phyloP scores from a whole-genome alignment of 2,113 vertebrate species.

The Chascanopsetta lugubris region DNA sequence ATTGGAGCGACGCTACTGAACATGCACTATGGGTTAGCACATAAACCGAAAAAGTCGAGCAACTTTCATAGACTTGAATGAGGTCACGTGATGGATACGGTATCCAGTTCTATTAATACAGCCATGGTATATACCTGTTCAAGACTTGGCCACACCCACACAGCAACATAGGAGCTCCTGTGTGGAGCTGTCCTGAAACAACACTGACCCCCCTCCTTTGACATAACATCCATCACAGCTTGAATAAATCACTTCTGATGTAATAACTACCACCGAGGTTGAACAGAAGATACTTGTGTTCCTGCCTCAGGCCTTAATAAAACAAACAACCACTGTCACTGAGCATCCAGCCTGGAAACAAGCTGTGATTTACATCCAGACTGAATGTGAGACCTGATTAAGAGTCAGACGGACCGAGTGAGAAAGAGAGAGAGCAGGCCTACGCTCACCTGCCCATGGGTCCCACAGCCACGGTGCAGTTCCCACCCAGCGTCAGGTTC shows the following conservation, averaged over 20 bases:
- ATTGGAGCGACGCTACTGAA: too few relatives aligned
- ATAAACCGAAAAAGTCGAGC: too few relatives aligned
- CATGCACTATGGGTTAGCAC: too few relatives aligned
- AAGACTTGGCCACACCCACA: slow-evolving; percentile 28
- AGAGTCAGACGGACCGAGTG: slow-evolving; percentile 10
- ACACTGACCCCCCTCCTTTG: neutral
- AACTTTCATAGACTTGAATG: too few relatives aligned
- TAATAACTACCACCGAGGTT: neutral
- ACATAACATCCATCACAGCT: neutral
- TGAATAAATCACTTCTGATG: slow-evolving; percentile 23
- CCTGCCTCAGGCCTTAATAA: slow-evolving; percentile 18
- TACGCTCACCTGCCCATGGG: slow-evolving; percentile 80
- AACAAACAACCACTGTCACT: slow-evolving; percentile 21
- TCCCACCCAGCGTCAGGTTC: slow-evolving; percentile 95
- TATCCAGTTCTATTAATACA: too few relatives aligned
- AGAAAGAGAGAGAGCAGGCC: neutral
- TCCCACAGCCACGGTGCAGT: slow-evolving; percentile 93
- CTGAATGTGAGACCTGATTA: neutral
- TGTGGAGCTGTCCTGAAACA: neutral
- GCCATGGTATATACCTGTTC: too few relatives aligned
- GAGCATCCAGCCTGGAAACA: neutral
- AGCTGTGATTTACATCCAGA: slow-evolving; percentile 20
- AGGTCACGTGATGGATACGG: too few relatives aligned
- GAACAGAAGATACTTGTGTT: neutral
- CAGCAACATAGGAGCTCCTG: neutral